Conservation (phyloP, 2,113 vertebrate species). For the Phycodurus eques region DNA sequence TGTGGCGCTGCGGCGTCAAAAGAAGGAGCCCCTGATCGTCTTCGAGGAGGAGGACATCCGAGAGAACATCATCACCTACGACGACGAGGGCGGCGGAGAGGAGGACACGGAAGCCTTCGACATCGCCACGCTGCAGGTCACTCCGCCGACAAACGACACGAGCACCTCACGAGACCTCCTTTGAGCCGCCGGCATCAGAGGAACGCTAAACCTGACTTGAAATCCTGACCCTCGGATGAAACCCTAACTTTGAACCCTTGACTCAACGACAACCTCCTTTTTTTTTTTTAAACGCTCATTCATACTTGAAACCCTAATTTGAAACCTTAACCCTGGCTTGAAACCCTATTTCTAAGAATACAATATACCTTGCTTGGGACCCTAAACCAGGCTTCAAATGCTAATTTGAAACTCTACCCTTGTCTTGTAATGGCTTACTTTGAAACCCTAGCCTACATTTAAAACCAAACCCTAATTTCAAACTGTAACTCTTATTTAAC, state of each 20-base stretch:
- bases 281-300: too few relatives aligned
- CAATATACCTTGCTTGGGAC: too few relatives aligned
- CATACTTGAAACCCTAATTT: background rate
- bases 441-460: background rate
- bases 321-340: background rate
- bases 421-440: too few relatives aligned
- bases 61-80: conserved; percentile 98
- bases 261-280: too few relatives aligned
- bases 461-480: background rate
- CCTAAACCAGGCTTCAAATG: too few relatives aligned
- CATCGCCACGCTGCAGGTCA: conserved; percentile 87
- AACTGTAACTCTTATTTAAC: too few relatives aligned
- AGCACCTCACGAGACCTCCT: too few relatives aligned
- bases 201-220: too few relatives aligned
- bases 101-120: conserved; percentile 98
- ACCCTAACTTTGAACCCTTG: too few relatives aligned
- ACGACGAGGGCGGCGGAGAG: conserved; percentile 94
- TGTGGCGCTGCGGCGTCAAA: conserved; percentile 91
- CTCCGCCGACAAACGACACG: background rate
- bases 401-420: too few relatives aligned
- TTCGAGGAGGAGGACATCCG: conserved; percentile 97
- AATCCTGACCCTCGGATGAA: too few relatives aligned
- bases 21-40: conserved; percentile 93
- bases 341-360: background rate
- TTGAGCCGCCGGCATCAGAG: too few relatives aligned